phyloP scores from a whole-genome alignment of 2,888 invertebrate species.

The Vandiemenella viatica region DNA sequence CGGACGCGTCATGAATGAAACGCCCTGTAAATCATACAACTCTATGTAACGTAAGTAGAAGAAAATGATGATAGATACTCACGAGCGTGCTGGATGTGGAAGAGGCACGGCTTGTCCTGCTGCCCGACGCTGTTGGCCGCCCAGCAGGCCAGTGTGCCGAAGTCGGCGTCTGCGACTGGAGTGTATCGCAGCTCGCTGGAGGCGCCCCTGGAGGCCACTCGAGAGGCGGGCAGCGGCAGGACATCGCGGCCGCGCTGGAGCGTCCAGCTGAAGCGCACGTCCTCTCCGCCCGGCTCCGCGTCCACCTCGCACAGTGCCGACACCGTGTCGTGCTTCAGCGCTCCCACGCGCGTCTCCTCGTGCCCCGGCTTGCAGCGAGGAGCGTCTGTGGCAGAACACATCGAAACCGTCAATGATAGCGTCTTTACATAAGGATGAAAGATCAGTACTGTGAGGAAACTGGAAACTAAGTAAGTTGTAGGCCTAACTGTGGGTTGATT shows the following conservation, averaged over 20 bases:
- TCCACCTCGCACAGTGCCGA: slow-evolving; percentile 67
- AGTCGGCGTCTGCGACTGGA: slow-evolving; percentile 40
- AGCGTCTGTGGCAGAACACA: slow-evolving; percentile 38
- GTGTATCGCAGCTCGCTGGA: slow-evolving; percentile 40
- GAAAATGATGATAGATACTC: too few species aligned
- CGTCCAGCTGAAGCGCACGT: slow-evolving; percentile 67
- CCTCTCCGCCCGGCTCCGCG: slow-evolving; percentile 54
- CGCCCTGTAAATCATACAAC: too few species aligned
- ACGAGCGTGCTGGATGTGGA: slow-evolving; percentile 71
- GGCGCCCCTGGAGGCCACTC: slow-evolving; percentile 35
- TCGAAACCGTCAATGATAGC: not conserved
- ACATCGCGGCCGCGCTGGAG: slow-evolving; percentile 65
- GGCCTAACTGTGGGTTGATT: too few species aligned
- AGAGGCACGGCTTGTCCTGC: slow-evolving; percentile 65
- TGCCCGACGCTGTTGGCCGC: slow-evolving; percentile 70
- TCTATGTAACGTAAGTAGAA: too few species aligned
- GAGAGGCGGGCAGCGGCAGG: slow-evolving; percentile 49
- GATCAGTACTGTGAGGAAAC: too few species aligned
- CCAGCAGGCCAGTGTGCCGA: slow-evolving; percentile 78
- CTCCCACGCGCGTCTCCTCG: slow-evolving; percentile 54
- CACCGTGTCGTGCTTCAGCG: slow-evolving; percentile 55
- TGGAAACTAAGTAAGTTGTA: too few species aligned
- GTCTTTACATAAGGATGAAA: too few species aligned
- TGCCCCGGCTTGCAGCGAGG: slow-evolving; percentile 61
- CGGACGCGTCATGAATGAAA: too few species aligned